Conservation (phyloP, 2,888 invertebrate species). For the Mythimna pallens region DNA sequence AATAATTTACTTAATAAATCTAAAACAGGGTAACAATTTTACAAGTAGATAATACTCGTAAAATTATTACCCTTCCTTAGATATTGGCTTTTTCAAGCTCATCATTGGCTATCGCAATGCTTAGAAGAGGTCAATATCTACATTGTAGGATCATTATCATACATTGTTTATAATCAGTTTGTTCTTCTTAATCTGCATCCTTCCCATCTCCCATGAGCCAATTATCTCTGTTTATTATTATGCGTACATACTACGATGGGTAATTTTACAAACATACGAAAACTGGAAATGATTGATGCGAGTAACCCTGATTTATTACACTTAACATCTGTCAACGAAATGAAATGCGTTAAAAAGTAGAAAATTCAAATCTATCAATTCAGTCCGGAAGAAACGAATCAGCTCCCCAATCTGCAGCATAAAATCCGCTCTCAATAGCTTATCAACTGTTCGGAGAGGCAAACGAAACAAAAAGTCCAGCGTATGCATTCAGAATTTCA, state of each 20-base stretch:
- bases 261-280: neutral
- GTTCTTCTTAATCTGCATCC: neutral
- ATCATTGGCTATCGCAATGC: neutral
- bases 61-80: too few relatives aligned
- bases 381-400: neutral
- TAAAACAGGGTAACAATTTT: too few relatives aligned
- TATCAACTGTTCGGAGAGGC: conserved; percentile 31
- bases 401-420: neutral
- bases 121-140: neutral
- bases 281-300: conserved; percentile 3
- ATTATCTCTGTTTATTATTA: neutral
- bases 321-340: conserved; percentile 12
- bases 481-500: conserved; percentile 43
- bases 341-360: neutral
- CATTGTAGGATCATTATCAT: neutral
- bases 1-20: too few relatives aligned
- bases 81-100: neutral
- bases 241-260: neutral
- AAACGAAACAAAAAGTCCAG: conserved; percentile 32
- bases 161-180: neutral
- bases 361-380: conserved; percentile 26
- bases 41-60: too few relatives aligned
- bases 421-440: conserved; percentile 30
- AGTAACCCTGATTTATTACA: conserved; percentile 8
- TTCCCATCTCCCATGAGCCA: neutral